Conservation (phyloP, 2,888 invertebrate genomes). For the Eristalis arbustorum region DNA sequence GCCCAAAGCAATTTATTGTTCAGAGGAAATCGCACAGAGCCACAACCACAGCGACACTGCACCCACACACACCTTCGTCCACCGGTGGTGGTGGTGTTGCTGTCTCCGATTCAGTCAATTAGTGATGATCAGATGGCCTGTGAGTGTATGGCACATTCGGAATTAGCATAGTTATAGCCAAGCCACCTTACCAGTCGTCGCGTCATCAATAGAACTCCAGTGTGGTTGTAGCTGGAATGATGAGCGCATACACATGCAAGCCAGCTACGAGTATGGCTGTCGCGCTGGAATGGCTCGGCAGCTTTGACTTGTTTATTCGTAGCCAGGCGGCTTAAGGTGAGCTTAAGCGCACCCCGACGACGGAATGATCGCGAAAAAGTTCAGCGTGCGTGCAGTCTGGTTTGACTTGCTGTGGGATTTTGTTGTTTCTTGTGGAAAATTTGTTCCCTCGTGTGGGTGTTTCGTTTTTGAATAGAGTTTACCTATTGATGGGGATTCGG, state of each 20-base stretch:
- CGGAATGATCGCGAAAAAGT: not conserved
- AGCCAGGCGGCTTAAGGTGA: not conserved
- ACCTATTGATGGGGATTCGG: too few relatives aligned
- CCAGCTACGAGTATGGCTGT: not conserved
- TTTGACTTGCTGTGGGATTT: not conserved
- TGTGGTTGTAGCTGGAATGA: conserved; percentile 23
- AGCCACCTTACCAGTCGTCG: not conserved
- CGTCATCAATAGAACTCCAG: not conserved
- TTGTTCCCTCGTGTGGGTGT: not conserved
- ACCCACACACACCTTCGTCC: not conserved
- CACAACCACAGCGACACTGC: conserved; percentile 7
- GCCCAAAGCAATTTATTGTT: conserved; percentile 11
- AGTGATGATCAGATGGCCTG: not conserved
- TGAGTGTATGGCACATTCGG: not conserved
- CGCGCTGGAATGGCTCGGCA: conserved; percentile 1
- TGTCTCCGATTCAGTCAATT: not conserved
- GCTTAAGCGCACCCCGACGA: conserved; percentile 4
- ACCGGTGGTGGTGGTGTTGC: too few relatives aligned
- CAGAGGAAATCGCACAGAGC: conserved; percentile 19
- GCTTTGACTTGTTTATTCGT: conserved; percentile 15
- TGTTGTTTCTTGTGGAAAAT: not conserved
- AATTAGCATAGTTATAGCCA: not conserved
- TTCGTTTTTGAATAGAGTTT: too few relatives aligned
- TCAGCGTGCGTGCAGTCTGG: too few relatives aligned
- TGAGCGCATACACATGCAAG: not conserved